Evolutionary conservation across 2,888 invertebrate species (phyloP).

Genomic region (Chloroclystis v-ata): DNA sequence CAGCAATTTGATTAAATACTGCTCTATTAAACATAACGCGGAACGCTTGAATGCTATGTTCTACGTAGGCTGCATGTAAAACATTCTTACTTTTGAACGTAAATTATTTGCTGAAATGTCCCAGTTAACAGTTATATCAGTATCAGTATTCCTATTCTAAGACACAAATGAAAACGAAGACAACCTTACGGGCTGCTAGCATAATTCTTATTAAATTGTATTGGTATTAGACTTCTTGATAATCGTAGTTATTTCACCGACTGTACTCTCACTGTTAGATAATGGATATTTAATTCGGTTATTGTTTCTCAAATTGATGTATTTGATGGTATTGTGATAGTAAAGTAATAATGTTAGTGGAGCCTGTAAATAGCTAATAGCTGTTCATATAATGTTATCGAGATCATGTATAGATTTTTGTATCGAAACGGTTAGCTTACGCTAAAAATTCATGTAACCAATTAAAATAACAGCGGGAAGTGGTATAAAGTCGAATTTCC

Average conservation of each 20-base stretch:
- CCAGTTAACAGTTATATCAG: too few species aligned
- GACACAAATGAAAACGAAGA: too few species aligned
- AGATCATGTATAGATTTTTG: slow-evolving; percentile 41
- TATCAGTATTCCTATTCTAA: too few species aligned
- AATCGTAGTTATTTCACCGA: slow-evolving; percentile 7
- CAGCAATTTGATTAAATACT: too few species aligned
- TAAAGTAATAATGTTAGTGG: slow-evolving; percentile 39
- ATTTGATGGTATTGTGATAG: slow-evolving; percentile 48
- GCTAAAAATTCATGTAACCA: slow-evolving; percentile 34
- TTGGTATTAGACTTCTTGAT: slow-evolving; percentile 6
- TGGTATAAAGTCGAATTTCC: slow-evolving; percentile 68
- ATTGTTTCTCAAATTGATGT: slow-evolving; percentile 14
- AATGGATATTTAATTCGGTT: slow-evolving; percentile 5
- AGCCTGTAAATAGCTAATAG: slow-evolving; percentile 54
- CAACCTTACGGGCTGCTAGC: not conserved
- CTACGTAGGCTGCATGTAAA: too few species aligned
- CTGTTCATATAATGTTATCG: slow-evolving; percentile 33
- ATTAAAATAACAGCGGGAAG: slow-evolving; percentile 33
- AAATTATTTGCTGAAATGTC: too few species aligned
- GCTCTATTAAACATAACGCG: too few species aligned
- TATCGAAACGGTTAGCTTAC: slow-evolving; percentile 29
- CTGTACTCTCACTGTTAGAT: slow-evolving; percentile 14
- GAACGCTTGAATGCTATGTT: too few species aligned
- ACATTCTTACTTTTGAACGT: too few species aligned
- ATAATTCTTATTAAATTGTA: slow-evolving; percentile 6